Evolutionary conservation across 2,113 vertebrate species (phyloP).

Genomic region (Actenoides lindsayi): DNA sequence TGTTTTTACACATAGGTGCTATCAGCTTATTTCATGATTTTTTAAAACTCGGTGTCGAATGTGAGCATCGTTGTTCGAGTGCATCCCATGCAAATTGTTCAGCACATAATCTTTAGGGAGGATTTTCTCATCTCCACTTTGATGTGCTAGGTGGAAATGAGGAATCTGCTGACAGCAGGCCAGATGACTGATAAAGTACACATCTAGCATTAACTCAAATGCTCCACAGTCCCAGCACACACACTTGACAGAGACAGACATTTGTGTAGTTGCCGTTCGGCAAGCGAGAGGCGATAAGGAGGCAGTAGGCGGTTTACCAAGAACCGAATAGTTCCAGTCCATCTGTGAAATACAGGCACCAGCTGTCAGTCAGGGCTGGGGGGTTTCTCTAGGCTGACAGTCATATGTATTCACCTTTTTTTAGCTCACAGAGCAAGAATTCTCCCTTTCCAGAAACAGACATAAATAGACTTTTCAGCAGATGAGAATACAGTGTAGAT

Average conservation of each 20-base stretch:
- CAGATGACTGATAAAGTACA: background rate
- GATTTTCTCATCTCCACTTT: background rate
- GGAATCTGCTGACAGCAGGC: background rate
- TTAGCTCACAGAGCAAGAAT: constrained; percentile 6
- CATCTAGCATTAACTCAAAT: background rate
- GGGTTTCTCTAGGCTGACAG: background rate
- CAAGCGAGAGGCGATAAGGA: background rate
- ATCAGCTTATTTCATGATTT: background rate
- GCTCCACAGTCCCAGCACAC: background rate
- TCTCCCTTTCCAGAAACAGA: constrained; percentile 19
- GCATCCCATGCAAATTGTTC: background rate
- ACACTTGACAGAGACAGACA: background rate
- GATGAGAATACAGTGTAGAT: background rate
- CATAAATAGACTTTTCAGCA: constrained; percentile 30
- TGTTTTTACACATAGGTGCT: background rate
- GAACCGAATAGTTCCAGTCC: background rate
- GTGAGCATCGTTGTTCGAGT: background rate
- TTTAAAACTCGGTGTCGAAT: background rate
- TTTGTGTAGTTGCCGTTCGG: constrained; percentile 19
- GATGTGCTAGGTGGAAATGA: background rate
- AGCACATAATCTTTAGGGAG: background rate
- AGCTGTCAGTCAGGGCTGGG: background rate
- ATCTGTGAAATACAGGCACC: background rate
- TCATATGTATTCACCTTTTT: background rate
- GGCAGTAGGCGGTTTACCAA: background rate